Evolutionary conservation across 2,113 vertebrate species (phyloP).

Genomic region (Austrofundulus limnaeus): DNA sequence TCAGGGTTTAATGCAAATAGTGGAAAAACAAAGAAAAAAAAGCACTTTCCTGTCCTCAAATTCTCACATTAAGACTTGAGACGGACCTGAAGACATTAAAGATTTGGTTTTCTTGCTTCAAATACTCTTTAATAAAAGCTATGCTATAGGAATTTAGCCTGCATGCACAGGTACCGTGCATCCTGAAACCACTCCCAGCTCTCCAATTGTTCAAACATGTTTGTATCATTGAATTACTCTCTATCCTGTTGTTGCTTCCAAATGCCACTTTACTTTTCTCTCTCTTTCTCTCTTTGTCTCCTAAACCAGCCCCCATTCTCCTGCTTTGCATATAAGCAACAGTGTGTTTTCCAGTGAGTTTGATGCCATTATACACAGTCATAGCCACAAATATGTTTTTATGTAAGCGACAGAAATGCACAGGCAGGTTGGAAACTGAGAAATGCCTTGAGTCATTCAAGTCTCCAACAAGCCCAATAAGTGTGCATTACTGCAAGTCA

Average conservation of each 20-base stretch:
- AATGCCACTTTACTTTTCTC: not conserved
- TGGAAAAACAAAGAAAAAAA: no score
- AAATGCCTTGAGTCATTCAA: not conserved
- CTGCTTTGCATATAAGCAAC: constrained; percentile 44
- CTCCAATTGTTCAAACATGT: not conserved
- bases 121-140: not conserved
- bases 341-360: not conserved
- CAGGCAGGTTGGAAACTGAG: not conserved
- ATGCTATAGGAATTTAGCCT: constrained; percentile 14
- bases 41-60: no score
- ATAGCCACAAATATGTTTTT: constrained; percentile 1
- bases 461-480: constrained; percentile 8
- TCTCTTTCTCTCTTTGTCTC: not conserved
- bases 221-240: constrained; percentile 6
- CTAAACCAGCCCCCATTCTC: not conserved
- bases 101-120: not conserved
- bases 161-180: not conserved
- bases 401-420: not conserved
- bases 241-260: not conserved
- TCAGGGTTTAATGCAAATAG: no score
- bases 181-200: constrained; percentile 2
- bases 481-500: not conserved
- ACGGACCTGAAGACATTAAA: not conserved
- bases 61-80: not conserved
- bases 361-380: not conserved